These are phyloP conservation scores for Chrysolina haemoptera DNA, from an alignment of 2,888 invertebrate genomes.

Conservation along the genomic window DNA sequence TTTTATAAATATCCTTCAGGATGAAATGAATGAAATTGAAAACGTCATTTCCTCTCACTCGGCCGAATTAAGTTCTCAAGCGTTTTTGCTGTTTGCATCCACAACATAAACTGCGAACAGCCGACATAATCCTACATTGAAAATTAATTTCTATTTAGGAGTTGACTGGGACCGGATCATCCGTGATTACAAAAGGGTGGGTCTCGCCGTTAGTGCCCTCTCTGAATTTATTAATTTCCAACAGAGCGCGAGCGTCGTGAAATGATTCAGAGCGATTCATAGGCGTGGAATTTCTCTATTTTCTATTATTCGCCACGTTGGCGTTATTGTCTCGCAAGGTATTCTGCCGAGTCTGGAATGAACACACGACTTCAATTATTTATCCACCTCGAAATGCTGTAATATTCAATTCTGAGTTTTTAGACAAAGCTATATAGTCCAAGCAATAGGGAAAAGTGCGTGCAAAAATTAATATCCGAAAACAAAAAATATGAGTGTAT, in stretches of 20 bases:
- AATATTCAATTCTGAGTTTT: too few species aligned
- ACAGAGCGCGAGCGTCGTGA: neutral
- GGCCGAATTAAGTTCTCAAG: neutral
- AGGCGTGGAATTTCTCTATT: conserved; percentile 13
- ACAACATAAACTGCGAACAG: neutral
- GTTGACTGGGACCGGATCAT: neutral
- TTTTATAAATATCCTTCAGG: neutral
- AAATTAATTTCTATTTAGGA: conserved; percentile 10
- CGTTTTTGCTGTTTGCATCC: neutral
- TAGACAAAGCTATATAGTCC: too few species aligned
- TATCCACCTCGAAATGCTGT: neutral
- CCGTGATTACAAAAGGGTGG: conserved; percentile 17
- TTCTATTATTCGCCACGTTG: neutral
- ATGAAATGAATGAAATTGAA: neutral
- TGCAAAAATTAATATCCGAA: too few species aligned
- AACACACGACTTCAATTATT: neutral
- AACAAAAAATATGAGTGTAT: too few species aligned
- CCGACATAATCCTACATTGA: neutral
- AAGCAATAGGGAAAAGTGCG: too few species aligned
- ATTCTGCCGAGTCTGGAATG: neutral
- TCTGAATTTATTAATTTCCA: conserved; percentile 1
- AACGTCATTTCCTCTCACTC: neutral
- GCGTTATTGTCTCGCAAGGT: neutral
- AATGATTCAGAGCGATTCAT: neutral
- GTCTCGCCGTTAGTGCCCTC: neutral